phyloP scores from a whole-genome alignment of 1,140 invertebrate species.

The Homarus americanus region DNA sequence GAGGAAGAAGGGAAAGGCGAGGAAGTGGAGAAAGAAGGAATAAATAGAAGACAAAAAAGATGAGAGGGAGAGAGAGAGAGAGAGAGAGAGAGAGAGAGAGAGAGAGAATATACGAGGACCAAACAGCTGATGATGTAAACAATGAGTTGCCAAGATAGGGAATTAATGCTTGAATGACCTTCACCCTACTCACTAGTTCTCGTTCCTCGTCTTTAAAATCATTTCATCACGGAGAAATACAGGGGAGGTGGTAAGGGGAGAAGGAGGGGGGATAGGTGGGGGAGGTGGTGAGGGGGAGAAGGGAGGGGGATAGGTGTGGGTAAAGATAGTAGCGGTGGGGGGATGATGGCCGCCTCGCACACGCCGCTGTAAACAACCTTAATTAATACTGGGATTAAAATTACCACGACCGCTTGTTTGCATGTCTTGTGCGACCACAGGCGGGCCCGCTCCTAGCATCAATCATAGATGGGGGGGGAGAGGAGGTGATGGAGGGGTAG shows the following conservation, averaged over 20 bases:
- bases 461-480: neutral
- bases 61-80: neutral
- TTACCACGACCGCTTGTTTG: slow-evolving; percentile 36
- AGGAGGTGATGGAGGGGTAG: neutral
- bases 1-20: neutral
- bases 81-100: neutral
- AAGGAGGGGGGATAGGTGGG: neutral
- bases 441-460: neutral
- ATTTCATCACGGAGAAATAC: neutral
- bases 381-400: slow-evolving; percentile 59
- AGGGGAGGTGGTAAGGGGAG: neutral
- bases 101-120: neutral
- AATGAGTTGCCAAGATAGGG: neutral
- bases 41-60: neutral
- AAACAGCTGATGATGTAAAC: neutral
- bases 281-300: neutral
- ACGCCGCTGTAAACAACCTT: slow-evolving; percentile 38
- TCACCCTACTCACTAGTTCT: neutral
- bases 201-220: neutral
- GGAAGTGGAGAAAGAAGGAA: too few species aligned
- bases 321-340: neutral
- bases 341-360: slow-evolving; percentile 2
- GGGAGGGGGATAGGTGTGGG: neutral
- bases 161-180: neutral
- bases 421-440: neutral